Evolutionary conservation across 1,140 invertebrate genomes (phyloP), one percentile per base, ranked within the genome.

Genomic region (Drosophila prosaltans): DNA sequence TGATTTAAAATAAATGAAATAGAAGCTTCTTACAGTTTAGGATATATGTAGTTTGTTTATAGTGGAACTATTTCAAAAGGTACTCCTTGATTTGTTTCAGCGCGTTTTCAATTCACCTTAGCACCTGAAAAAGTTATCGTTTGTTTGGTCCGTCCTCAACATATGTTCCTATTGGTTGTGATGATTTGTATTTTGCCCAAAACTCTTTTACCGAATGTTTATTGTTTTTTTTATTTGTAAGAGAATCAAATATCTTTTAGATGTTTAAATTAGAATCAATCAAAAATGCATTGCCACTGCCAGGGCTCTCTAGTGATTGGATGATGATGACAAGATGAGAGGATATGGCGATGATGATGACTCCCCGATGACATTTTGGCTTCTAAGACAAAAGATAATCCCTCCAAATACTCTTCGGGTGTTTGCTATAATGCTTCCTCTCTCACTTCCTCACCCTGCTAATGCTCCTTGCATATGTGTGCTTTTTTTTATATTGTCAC

Each of bases 291-390:
- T 72, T 74, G 28, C 48, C 4, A 43, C 41, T 40, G n/a, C 62
- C 30, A 72, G 39, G 9, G 58, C 39, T 41, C 62, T 70, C 48
- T 36, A 48, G 24, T 51, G 51, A 57, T 55, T 65, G 48, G 28
- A 64, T 57, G 59, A 30, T 40, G 28, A 61, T 36, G 40, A 45
- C 45, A 51, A 10, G 28, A 36, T 61, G 66, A 41, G 16, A n/a
- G 45, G 45, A 51, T 51, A 60, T 60, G 16, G 8, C 21, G 64
- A 10, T 59, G 55, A 26, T 63, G 26, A 72, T 63, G 70, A 32
- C 69, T 48, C 55, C 70, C 24, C 9, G 55, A 40, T 60, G 63
- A 66, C 57, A 54, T 59, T 73, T 67, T 67, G 59, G 69, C n/a
- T 21, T 32, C 32, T 3, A n/a, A 30, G 28, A 57, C 55, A 21